phyloP scores from a whole-genome alignment of 2,113 vertebrate species.

The Typhlomys cinereus region DNA sequence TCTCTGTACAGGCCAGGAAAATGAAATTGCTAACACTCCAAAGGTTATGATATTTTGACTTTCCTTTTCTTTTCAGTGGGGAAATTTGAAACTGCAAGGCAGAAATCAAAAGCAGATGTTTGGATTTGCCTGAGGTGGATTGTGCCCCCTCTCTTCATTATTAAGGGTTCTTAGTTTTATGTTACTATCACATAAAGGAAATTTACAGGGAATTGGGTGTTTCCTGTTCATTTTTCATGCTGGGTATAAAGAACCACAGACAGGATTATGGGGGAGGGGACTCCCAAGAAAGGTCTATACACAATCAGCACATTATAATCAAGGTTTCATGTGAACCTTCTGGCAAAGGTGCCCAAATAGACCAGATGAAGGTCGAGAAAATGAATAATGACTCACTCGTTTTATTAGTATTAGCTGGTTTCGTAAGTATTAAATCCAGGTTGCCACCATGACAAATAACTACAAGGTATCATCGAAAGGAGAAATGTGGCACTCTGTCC shows the following conservation, averaged over 20 bases:
- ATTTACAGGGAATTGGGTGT: slow-evolving; percentile 62
- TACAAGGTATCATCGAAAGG: slow-evolving; percentile 11
- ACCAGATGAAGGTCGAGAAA: slow-evolving; percentile 59
- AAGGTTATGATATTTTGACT: slow-evolving; percentile 8
- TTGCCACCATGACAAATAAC: slow-evolving; percentile 48
- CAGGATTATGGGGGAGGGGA: slow-evolving; percentile 2
- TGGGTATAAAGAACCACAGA: slow-evolving; percentile 23
- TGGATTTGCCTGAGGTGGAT: slow-evolving; percentile 57
- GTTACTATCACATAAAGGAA: slow-evolving; percentile 73
- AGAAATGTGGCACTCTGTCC: slow-evolving; percentile 37
- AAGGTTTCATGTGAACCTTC: slow-evolving; percentile 22
- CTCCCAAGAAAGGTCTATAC: slow-evolving; percentile 39
- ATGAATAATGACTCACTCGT: no score
- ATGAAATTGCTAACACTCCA: slow-evolving; percentile 64
- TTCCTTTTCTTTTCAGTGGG: slow-evolving; percentile 61
- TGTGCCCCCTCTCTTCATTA: slow-evolving; percentile 67
- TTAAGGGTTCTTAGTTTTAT: slow-evolving; percentile 63
- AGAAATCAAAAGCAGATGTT: slow-evolving; percentile 80
- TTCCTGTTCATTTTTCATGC: slow-evolving; percentile 77
- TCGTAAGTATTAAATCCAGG: background rate
- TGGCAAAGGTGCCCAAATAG: slow-evolving; percentile 32
- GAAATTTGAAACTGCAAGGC: slow-evolving; percentile 77
- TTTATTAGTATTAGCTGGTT: slow-evolving; percentile 2
- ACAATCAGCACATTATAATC: slow-evolving; percentile 21
- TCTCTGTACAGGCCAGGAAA: background rate